These are phyloP conservation scores for Scolopax rusticola DNA, from an alignment of 2,797 vertebrate species.

Conservation along the genomic window DNA sequence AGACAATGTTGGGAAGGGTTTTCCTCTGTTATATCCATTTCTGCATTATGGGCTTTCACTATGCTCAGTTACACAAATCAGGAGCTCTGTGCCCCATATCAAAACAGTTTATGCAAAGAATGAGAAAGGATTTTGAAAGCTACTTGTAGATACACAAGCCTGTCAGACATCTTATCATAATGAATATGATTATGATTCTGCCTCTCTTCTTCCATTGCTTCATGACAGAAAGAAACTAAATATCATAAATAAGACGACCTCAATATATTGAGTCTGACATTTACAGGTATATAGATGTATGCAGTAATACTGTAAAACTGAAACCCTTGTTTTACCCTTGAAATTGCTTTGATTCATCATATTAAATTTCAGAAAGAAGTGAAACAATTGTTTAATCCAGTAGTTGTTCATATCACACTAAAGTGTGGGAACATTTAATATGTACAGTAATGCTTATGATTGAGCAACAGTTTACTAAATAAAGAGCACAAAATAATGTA, in stretches of 20 bases:
- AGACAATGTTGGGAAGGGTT: background rate
- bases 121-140: background rate
- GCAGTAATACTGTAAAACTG: background rate
- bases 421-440: background rate
- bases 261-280: background rate
- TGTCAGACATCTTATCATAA: background rate
- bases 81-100: background rate
- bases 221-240: background rate
- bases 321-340: background rate
- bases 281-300: constrained; percentile 15
- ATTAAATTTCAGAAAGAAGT: background rate
- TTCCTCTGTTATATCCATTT: background rate
- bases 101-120: background rate
- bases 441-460: background rate
- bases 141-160: background rate
- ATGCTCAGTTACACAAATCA: background rate
- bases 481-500: background rate
- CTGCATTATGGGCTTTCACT: background rate
- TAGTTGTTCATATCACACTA: background rate
- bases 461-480: background rate
- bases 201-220: background rate
- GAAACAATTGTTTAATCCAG: background rate
- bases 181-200: background rate
- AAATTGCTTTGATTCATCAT: constrained; percentile 5
- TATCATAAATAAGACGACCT: constrained; percentile 1